These are phyloP conservation scores for Sus cebifrons DNA, from an alignment of 2,797 vertebrate genomes.

Conservation along the genomic window DNA sequence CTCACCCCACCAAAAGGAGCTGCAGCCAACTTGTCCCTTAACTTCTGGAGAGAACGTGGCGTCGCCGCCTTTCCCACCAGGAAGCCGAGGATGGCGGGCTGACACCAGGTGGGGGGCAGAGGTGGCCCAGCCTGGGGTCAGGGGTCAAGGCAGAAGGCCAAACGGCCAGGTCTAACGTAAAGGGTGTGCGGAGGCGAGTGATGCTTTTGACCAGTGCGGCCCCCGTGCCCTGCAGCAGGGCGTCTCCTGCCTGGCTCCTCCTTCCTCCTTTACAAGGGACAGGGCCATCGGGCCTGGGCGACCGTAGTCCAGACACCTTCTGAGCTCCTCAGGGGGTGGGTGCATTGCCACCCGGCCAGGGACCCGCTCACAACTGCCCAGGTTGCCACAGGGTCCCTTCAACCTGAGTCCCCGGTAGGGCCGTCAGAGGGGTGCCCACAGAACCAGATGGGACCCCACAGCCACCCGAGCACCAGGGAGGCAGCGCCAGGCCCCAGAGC, in stretches of 20 bases:
- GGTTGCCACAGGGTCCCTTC: neutral
- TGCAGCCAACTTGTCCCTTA: accelerated
- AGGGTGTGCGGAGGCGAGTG: constrained; percentile 91
- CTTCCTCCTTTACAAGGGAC: accelerated
- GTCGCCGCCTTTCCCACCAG: neutral
- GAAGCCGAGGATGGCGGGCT: neutral
- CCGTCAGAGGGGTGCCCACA: accelerated
- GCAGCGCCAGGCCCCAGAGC: neutral
- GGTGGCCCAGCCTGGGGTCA: constrained; percentile 90
- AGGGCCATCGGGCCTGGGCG: accelerated
- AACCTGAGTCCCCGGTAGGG: accelerated
- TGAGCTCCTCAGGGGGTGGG: accelerated
- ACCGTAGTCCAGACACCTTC: accelerated
- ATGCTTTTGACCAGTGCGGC: constrained; percentile 74
- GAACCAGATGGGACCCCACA: neutral
- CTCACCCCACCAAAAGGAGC: neutral
- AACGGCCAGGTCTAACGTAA: constrained; percentile 93
- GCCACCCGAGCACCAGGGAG: accelerated
- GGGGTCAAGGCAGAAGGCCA: constrained; percentile 91
- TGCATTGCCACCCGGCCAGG: neutral
- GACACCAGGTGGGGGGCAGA: constrained; percentile 87
- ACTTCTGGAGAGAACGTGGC: neutral
- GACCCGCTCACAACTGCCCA: accelerated
- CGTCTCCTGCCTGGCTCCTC: accelerated
- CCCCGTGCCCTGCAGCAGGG: accelerated